Base-by-base conservation (phyloP, 2,113 vertebrate genomes). In the Bubo bubo region DNA sequence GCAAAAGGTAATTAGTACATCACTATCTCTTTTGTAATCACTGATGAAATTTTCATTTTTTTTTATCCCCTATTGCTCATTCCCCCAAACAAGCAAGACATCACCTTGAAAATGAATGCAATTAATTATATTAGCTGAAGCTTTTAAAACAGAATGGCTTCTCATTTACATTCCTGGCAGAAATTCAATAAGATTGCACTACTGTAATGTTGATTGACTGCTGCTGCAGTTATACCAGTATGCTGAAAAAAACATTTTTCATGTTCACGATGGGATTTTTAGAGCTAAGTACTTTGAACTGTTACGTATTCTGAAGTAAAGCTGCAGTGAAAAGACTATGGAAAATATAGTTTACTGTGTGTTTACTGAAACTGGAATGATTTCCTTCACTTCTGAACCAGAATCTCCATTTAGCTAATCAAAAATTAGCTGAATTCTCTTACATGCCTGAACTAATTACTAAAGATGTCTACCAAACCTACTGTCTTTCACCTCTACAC, bases 1-100 rank as follows among this genome's bases (percentile, higher is more conserved):
- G 93, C n/a, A 88, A 97, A 94, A 95, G 52, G 92, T 87, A 96
- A 98, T 97, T 97, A 97, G 91, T 90, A 96, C 92, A 96, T 93
- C 90, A 88, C 94, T 79, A 49, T 90, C 75, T 86, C 91, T 91
- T 95, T 89, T 95, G 86, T 94, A 95, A 96, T 92, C 94, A 81
- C 77, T 72, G 94, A 95, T 93, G 82, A 95, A 95, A 95, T 86
- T 93, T 73, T 89, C 77, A 58, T 43, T 70, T 94, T 70, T 94
- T 41, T 79, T 95, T 67, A 79, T 74, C 43, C 58, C 43, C 68
- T 60, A 60, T 72, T 66, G 87, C 91, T 96, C 87, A 73, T 81
- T 95, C 23, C 58, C 92, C 90, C 80, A 94, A 97, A 95, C 88
- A 95, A 95, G 83, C 88, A 86, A 96, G 88, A 95, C 74, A 92